A percentile compares a stretch with the other conserved stretches of the same genome.
Conservation (phyloP, 2,113 vertebrate genomes). For the Cyphomyrus discorhynchus region DNA sequence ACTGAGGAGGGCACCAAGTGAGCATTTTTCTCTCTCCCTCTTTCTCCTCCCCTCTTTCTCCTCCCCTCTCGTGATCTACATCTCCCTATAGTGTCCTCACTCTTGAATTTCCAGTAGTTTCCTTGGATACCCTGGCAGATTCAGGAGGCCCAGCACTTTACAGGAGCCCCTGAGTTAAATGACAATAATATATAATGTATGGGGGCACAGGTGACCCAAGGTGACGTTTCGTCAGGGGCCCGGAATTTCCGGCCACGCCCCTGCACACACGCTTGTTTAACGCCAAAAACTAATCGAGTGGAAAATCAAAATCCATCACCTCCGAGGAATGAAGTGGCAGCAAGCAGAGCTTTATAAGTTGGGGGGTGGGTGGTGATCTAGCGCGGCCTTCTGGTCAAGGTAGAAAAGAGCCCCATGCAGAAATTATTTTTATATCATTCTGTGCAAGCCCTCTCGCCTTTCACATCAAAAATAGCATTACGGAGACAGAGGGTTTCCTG, state of each 20-base stretch:
- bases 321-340: neutral
- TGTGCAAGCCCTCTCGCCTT: neutral
- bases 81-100: neutral
- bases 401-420: neutral
- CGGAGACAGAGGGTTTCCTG: neutral
- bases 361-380: neutral
- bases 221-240: neutral
- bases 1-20: slow-evolving; percentile 82
- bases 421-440: neutral
- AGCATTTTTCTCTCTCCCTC: slow-evolving; percentile 31
- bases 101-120: neutral
- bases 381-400: neutral
- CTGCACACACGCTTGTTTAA: neutral
- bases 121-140: neutral
- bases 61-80: neutral
- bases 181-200: neutral
- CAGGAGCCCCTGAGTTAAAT: neutral
- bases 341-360: neutral
- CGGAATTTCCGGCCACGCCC: neutral
- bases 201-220: neutral
- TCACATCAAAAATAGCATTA: neutral
- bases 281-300: neutral
- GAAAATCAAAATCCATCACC: neutral
- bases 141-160: neutral
- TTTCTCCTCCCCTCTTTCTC: no score